A percentile compares a stretch with the other conserved stretches of the same genome.
These are phyloP conservation scores for Propithecus coquereli DNA, from an alignment of 2,113 vertebrate genomes.

Conservation along the genomic window DNA sequence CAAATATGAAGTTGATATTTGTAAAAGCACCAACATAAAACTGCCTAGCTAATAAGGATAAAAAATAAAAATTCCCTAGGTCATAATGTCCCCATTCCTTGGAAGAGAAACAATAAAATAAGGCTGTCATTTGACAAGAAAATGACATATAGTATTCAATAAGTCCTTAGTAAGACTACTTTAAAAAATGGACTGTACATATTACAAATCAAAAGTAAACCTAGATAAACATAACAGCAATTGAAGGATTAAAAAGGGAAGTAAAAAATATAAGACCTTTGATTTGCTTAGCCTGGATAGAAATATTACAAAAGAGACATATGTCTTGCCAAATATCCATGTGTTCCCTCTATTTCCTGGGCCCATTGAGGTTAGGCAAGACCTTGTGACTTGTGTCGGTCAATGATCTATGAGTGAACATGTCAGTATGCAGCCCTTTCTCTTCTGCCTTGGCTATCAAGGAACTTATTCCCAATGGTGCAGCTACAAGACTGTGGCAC, in stretches of 20 bases:
- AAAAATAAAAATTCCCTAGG: slow-evolving; percentile 21
- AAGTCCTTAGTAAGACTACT: not conserved
- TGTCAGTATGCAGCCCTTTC: not conserved
- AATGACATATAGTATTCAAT: not conserved
- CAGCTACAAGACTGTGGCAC: not conserved
- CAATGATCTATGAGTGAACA: not conserved
- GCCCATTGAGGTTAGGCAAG: not conserved
- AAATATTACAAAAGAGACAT: not conserved
- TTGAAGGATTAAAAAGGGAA: slow-evolving; percentile 6
- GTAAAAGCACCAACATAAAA: slow-evolving; percentile 25
- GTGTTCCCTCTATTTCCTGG: not conserved
- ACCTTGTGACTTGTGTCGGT: not conserved
- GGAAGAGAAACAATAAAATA: not conserved
- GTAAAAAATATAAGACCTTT: not conserved
- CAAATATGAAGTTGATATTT: slow-evolving; percentile 14
- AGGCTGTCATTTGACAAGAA: not conserved
- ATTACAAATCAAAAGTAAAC: slow-evolving; percentile 1
- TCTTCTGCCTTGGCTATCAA: not conserved
- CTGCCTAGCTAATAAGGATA: not conserved
- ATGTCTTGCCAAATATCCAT: not conserved
- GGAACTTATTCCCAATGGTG: not conserved
- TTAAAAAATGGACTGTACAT: not conserved
- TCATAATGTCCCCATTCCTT: not conserved
- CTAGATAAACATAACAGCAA: not conserved
- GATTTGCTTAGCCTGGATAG: not conserved